Conservation (phyloP, 2,113 vertebrate species). For the Sigmodon hispidus region DNA sequence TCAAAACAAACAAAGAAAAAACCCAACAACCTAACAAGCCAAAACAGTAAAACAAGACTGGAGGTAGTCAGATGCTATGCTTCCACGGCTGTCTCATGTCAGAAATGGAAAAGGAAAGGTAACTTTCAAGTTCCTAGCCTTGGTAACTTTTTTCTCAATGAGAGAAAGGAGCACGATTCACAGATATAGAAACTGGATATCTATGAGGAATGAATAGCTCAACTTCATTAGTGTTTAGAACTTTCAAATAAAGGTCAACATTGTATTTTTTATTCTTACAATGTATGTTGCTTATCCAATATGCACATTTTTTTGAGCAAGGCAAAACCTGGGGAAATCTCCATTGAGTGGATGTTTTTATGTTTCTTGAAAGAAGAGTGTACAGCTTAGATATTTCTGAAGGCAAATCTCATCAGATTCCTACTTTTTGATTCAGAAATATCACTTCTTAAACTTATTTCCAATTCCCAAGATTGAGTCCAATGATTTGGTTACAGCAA, state of each 20-base stretch:
- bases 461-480: accelerated
- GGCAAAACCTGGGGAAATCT: neutral
- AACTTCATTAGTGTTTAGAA: neutral
- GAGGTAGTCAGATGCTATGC: neutral
- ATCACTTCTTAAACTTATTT: neutral
- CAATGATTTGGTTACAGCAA: neutral
- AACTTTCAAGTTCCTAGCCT: neutral
- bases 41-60: too few species aligned
- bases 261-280: neutral
- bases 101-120: neutral
- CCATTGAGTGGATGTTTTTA: neutral
- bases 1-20: too few species aligned
- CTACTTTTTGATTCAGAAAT: neutral
- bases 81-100: neutral
- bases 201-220: neutral
- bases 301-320: neutral
- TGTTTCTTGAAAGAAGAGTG: neutral
- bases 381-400: neutral
- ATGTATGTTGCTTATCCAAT: neutral
- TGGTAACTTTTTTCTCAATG: neutral
- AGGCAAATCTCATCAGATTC: neutral
- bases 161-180: neutral
- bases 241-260: neutral
- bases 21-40: too few species aligned
- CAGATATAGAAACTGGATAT: neutral